phyloP scores from a whole-genome alignment of 2,888 invertebrate species.

The Coenonympha arcania region DNA sequence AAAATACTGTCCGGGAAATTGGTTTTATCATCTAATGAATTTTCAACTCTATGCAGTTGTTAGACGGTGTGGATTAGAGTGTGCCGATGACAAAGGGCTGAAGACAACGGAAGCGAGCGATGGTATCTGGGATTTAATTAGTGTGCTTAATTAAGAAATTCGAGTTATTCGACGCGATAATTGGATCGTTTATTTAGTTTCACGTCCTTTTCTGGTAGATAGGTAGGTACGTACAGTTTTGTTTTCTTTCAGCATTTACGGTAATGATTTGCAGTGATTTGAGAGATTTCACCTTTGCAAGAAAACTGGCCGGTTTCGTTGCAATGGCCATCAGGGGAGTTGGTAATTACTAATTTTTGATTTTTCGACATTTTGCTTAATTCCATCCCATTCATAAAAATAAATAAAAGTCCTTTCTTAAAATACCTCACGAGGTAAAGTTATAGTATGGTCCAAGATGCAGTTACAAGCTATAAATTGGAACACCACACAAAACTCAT shows the following conservation, averaged over 20 bases:
- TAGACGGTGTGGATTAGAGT: constrained; percentile 8
- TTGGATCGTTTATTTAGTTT: constrained; percentile 55
- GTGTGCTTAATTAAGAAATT: constrained; percentile 61
- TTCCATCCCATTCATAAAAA: no score
- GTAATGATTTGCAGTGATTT: no score
- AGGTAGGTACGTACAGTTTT: not conserved
- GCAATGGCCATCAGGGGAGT: no score
- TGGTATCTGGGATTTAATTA: constrained; percentile 53
- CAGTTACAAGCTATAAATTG: no score
- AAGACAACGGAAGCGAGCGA: constrained; percentile 33
- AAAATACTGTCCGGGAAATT: constrained; percentile 14
- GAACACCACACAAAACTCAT: no score
- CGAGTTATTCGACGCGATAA: constrained; percentile 56
- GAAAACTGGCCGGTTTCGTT: no score
- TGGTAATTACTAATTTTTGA: no score
- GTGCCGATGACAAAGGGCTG: constrained; percentile 10
- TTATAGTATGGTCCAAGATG: no score
- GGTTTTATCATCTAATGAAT: not conserved
- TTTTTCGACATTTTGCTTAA: no score
- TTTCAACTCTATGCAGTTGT: constrained; percentile 7
- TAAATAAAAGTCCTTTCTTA: no score
- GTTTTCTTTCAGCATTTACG: not conserved
- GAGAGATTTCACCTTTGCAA: no score
- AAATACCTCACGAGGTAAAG: no score
- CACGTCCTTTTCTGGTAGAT: constrained; percentile 17